phyloP scores from a whole-genome alignment of 2,888 invertebrate species.

The Hartigia nigra region DNA sequence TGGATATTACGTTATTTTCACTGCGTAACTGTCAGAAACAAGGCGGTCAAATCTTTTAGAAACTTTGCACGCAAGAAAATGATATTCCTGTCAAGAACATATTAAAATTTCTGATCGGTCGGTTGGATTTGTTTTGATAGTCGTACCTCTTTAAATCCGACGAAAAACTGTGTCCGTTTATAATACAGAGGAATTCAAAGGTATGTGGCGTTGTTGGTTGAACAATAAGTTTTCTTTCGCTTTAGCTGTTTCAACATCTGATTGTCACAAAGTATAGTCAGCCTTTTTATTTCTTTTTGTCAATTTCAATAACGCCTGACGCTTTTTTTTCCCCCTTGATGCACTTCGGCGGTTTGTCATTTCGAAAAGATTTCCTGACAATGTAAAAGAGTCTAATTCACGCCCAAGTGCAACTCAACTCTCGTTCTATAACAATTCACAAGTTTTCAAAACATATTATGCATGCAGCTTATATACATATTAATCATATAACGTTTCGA shows the following conservation, averaged over 20 bases:
- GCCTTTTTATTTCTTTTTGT: neutral
- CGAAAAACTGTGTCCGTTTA: neutral
- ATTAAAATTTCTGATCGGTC: no score
- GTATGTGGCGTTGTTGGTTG: neutral
- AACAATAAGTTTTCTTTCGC: neutral
- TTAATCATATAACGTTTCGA: neutral
- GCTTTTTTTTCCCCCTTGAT: neutral
- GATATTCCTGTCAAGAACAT: no score
- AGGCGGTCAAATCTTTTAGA: no score
- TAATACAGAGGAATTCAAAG: neutral
- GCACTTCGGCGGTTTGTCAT: neutral
- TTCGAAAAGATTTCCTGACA: neutral
- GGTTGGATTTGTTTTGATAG: no score
- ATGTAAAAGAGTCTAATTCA: neutral
- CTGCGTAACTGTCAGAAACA: no score
- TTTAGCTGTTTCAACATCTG: neutral
- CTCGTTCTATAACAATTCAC: neutral
- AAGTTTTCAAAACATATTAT: neutral
- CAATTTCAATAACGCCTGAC: neutral
- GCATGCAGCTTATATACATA: no score
- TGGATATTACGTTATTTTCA: no score
- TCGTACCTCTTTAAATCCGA: no score
- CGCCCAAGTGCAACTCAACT: neutral
- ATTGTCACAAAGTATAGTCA: neutral
- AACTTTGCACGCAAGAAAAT: no score